Evolutionary conservation across 2,797 vertebrate species (phyloP), one percentile per base, ranked within the genome.

Genomic region (Stomatorhinus walkeri): DNA sequence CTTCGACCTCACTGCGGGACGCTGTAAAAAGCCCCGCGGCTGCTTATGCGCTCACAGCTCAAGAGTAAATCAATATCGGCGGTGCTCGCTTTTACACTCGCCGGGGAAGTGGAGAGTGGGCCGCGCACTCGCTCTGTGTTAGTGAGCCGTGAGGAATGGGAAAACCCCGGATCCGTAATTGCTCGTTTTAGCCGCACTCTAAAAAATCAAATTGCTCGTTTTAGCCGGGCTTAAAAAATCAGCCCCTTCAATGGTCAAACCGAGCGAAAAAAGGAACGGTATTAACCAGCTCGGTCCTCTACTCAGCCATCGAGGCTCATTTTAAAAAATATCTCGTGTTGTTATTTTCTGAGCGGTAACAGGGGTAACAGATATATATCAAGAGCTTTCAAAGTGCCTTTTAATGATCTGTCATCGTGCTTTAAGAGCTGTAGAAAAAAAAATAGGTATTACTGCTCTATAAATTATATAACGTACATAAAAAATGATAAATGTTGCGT

Each of bases 41-140:
- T 56, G 51, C 52, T 32, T 36, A 1, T 87, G 28, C 7, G 16
- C 85, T n/a, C 52, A 10, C 28, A 56, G 85, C 14, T 36, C 16
- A 87, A 59, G 52, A 87, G 64, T 79, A 87, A 72, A 89, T 87
- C 64, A 79, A 79, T 87, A 54, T 76, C 22, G 36, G 68, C 48
- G 1, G 49, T 10, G 36, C 59, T 19, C 51, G 32, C 88, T 76
- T 89, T 54, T 87, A 48, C 51, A 28, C 49, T 24, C 22, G 22
- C 49, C 2, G 49, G 46, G 49, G 22, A 85, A 14, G 83, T 68
- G 16, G 16, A n/a, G 43, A 36, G 6, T 2, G 72, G 19, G 64
- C 28, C 3, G 10, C 24, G 10, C 10, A 32, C 1, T 16, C 12
- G 12, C 64, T 36, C 28, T 16, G 64, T 72, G 59, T 84, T 24